Conservation (phyloP, 2,888 invertebrate species). For the Xylophagus ater region DNA sequence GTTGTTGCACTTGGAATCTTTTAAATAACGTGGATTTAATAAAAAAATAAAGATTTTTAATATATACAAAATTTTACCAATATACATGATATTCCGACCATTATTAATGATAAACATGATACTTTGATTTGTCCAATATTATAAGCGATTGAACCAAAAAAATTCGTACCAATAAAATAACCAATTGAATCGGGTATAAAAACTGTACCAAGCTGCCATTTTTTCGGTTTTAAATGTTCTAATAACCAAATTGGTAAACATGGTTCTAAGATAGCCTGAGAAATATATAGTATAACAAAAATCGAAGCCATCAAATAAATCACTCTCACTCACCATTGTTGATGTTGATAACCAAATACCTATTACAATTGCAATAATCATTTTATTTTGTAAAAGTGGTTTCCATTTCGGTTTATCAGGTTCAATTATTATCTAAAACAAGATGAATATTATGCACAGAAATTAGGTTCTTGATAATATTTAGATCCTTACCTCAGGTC, state of each 20-base stretch:
- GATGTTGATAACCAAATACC: constrained; percentile 69
- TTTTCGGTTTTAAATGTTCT: constrained; percentile 34
- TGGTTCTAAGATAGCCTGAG: constrained; percentile 67
- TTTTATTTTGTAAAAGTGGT: constrained; percentile 48
- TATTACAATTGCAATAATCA: constrained; percentile 50
- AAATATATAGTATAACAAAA: too few species aligned
- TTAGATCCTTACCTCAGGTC: constrained; percentile 31
- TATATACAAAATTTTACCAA: too few species aligned
- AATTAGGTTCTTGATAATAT: too few species aligned
- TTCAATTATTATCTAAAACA: constrained; percentile 19
- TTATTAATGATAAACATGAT: constrained; percentile 49
- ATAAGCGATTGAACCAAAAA: constrained; percentile 56
- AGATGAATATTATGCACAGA: constrained; percentile 15
- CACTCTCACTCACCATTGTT: too few species aligned
- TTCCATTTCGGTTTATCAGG: constrained; percentile 41
- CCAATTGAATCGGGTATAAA: constrained; percentile 79
- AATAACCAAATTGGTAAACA: constrained; percentile 57
- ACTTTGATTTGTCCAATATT: constrained; percentile 53
- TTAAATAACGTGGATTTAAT: too few species aligned
- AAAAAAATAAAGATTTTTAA: too few species aligned
- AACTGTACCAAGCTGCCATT: constrained; percentile 67
- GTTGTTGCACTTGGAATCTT: constrained; percentile 54
- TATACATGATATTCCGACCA: constrained; percentile 53
- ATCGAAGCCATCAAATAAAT: too few species aligned
- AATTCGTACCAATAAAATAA: constrained; percentile 71